Percentiles rank a stretch among this genome's conserved stretches.
phyloP scores from a whole-genome alignment of 2,113 vertebrate genomes.

The Pongo abelii region DNA sequence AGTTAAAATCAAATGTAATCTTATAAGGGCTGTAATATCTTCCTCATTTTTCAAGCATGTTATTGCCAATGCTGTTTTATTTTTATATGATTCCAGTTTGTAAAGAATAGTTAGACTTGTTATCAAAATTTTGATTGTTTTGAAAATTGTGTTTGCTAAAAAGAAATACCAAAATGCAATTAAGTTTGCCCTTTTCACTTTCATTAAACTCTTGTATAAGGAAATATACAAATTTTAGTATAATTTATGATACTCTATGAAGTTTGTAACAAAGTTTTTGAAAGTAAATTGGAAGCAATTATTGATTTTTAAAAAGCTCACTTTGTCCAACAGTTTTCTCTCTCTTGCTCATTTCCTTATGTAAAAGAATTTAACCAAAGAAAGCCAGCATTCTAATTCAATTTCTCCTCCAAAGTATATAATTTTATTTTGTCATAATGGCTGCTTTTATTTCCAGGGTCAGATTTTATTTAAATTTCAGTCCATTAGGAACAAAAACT shows the following conservation, averaged over 20 bases:
- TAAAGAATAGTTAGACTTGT: neutral
- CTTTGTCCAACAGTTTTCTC: slow-evolving; percentile 85
- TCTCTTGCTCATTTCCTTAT: slow-evolving; percentile 89
- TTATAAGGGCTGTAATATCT: neutral
- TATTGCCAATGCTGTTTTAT: neutral
- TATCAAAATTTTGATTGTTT: neutral
- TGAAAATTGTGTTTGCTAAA: neutral
- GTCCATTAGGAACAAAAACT: slow-evolving; percentile 95
- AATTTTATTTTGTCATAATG: slow-evolving; percentile 93
- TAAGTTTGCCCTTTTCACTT: neutral
- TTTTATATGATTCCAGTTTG: neutral
- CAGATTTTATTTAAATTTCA: slow-evolving; percentile 96
- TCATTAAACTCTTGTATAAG: slow-evolving; percentile 77
- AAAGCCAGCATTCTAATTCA: slow-evolving; percentile 91
- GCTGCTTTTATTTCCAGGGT: slow-evolving; percentile 93
- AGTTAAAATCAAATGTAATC: neutral
- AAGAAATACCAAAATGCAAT: slow-evolving; percentile 29
- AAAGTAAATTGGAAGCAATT: slow-evolving; percentile 87
- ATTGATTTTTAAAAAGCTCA: slow-evolving; percentile 89
- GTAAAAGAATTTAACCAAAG: slow-evolving; percentile 90
- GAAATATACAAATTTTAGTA: slow-evolving; percentile 81
- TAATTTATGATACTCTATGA: slow-evolving; percentile 81
- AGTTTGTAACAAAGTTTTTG: slow-evolving; percentile 83
- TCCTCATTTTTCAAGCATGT: neutral
- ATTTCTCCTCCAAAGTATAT: slow-evolving; percentile 90